Base-by-base conservation (phyloP, 2,797 vertebrate species). In the Sebastes variabilis region DNA sequence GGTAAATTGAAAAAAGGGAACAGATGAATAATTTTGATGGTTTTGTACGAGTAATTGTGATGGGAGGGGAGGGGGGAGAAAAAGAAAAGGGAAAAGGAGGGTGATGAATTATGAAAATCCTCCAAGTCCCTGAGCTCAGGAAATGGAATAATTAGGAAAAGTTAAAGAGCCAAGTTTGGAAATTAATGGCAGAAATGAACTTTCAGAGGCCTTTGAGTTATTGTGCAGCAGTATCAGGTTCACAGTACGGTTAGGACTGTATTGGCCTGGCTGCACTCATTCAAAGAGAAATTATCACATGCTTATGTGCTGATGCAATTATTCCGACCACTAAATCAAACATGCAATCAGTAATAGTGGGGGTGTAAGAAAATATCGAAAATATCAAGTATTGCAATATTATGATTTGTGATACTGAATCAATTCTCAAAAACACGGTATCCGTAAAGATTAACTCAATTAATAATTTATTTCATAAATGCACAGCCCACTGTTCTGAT, bases 1-100 rank as follows among this genome's bases (percentile, higher is more conserved):
- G 55, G 86, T n/a, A 86, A 87, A 89, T 88, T 90, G 83, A 89
- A 88, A 91, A 89, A 87, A 82, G 42, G 66, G 83, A 78, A 72
- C 79, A 84, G 80, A 90, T 89, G 87, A 93, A 92, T 92, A 91
- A 88, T 92, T 90, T 84, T 71, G 81, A 92, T 84, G 91, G 82
- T 93, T 93, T 92, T 93, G 90, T 90, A 81, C 76, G 61, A 27
- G 77, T 88, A 89, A 92, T 89, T 92, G 87, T 89, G 60, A 88
- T 74, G 85, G 75, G 72, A 82, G 52, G 36, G 29, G 18, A 7
- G 6, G 1, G 32, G 18, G 8, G 13, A 9, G 70, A 62, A 69
- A 71, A 70, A 66, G 24, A 61, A 54, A 72, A 38, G 14, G 68
- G 49, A 58, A 82, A 66, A 68, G 46, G 58, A 79, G 81, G 69